These are phyloP conservation scores for Sipha maydis DNA, from an alignment of 2,888 invertebrate genomes.

Conservation along the genomic window DNA sequence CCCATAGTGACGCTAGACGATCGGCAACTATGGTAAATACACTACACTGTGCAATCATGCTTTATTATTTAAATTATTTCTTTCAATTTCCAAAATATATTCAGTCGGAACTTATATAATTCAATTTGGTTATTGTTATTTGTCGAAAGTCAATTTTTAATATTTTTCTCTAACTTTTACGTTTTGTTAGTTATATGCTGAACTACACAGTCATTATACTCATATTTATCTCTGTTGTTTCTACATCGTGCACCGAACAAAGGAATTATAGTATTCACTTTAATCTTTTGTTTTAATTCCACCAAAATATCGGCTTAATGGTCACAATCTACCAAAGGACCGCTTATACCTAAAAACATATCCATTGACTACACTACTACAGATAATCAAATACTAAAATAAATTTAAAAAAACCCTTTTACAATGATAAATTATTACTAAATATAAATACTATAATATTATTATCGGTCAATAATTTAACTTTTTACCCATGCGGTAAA, in stretches of 20 bases:
- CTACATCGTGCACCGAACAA: conserved; percentile 9
- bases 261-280: neutral
- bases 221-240: conserved; percentile 18
- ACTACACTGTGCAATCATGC: no score
- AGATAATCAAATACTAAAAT: neutral
- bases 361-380: neutral
- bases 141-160: neutral
- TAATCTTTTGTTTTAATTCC: conserved; percentile 31
- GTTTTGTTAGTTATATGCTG: conserved; percentile 15
- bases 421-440: no score
- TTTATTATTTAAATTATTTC: neutral
- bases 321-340: neutral
- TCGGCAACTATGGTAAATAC: no score
- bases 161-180: conserved; percentile 5
- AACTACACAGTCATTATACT: neutral
- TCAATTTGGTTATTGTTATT: neutral
- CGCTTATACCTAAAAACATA: neutral
- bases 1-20: no score
- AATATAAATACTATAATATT: no score
- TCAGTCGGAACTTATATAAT: neutral
- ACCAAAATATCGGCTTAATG: conserved; percentile 14
- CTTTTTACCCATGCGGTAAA: neutral
- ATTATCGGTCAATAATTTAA: no score
- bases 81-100: neutral
- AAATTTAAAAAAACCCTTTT: neutral